These are phyloP conservation scores for Pangasius djambal DNA, from an alignment of 2,797 vertebrate genomes.

Conservation along the genomic window DNA sequence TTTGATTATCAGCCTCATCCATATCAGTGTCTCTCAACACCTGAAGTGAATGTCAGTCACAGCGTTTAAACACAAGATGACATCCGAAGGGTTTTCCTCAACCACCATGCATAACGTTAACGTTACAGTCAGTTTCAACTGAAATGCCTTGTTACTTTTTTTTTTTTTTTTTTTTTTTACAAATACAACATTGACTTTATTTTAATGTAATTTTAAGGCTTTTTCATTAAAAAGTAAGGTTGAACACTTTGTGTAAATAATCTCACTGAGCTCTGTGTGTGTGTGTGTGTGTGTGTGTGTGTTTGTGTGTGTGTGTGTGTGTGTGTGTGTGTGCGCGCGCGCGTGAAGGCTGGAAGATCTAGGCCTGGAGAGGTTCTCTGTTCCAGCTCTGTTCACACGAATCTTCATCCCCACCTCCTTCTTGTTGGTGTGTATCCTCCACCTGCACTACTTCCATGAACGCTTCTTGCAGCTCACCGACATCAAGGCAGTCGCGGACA, in stretches of 20 bases:
- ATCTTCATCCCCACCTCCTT: conserved; percentile 95
- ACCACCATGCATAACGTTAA: neutral
- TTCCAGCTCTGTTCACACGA: conserved; percentile 88
- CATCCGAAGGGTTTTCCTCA: neutral
- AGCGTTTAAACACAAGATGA: neutral
- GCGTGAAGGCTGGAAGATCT: conserved; percentile 85
- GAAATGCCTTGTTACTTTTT: neutral
- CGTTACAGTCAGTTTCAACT: neutral
- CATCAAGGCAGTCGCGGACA: conserved; percentile 90
- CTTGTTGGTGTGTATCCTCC: conserved; percentile 90
- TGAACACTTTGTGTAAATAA: neutral
- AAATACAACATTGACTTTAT: neutral
- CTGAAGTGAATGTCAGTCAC: neutral
- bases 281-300: conserved; percentile 40
- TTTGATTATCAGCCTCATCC: neutral
- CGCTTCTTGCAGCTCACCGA: conserved; percentile 92
- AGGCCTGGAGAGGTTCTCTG: conserved; percentile 87
- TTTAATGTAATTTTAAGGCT: neutral
- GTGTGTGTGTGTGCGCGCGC: conserved; percentile 34
- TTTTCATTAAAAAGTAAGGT: neutral
- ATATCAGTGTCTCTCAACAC: neutral
- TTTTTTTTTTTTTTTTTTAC: neutral
- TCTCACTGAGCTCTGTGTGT: conserved; percentile 30
- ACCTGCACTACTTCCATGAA: conserved; percentile 95
- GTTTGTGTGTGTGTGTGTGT: conserved; percentile 42